Base-by-base conservation (phyloP, 2,113 vertebrate genomes). In the Platanista minor region DNA sequence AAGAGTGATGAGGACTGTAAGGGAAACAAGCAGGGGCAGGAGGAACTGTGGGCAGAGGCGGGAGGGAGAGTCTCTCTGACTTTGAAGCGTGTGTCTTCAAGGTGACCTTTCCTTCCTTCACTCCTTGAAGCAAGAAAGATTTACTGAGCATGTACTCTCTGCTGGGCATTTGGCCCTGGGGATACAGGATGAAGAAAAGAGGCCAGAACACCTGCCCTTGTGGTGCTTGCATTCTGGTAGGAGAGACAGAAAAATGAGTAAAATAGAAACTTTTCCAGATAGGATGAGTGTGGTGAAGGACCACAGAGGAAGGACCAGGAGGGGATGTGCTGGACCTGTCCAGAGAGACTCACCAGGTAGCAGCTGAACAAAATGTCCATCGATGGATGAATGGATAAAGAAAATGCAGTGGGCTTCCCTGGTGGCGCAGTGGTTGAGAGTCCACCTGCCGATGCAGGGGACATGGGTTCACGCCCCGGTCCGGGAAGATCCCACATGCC, bases 31-130 rank as follows among this genome's bases (percentile, higher is more conserved):
- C 6, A 49, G 57, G 78, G 54, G 54, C 5, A 8, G 57, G 33
- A 36, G 67, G n/a, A 15, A 31, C 5, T 5, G 12, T 49, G 49
- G 27, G 2, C 6, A 4, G 52, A 59, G 74, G 0, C 0, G 43
- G 43, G 17, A 52, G 54, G 54, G 27, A 31, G 41, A 39, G 67
- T 31, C 23, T 29, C 52, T 31, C 67, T 39, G 90, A 62, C 80
- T 54, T 62, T 49, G 33, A 72, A 23, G 23, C 6, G 1, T 33
- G 15, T 46, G 31, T 15, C 23, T 49, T 61, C 66, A 33, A 74
- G 67, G 43, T 74, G 80, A 31, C 43, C 11, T 29, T 27, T 74
- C 67, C 67, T 21, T 62, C 69, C 43, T 31, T 46, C n/a, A 39
- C n/a, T 74, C 81, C 57, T 72, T 14, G 57, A 64, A 54, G 20